Evolutionary conservation across 2,888 invertebrate genomes (phyloP), one percentile per base, ranked within the genome.

Genomic region (Nomada fucata): DNA sequence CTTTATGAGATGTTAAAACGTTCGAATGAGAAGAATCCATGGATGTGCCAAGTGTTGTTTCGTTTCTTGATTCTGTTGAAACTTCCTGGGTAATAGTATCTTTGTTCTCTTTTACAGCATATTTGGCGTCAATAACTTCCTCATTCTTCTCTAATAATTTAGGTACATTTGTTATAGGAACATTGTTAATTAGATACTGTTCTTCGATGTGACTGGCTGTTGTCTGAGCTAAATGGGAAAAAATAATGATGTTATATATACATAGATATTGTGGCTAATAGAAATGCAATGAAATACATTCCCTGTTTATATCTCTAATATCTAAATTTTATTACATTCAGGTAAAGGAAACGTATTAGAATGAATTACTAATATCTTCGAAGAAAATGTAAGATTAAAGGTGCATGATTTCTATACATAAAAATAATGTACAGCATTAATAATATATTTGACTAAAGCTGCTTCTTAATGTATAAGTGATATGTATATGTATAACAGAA

Each of bases 141-240:
- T 76, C 60, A 53, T 59, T 23, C 55, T 69, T 69, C 53, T 79
- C 69, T 23, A 57, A 57, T 64, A 72, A 71, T 81, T 76, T 79
- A 65, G 76, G 42, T 68, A 68, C 55, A 42, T 60, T 61, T 76
- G 55, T 79, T 69, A 61, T 64, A 70, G 85, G 76, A 82, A 79
- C 60, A 82, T 83, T 70, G 29, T 81, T 85, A 69, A 83, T 68
- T 78, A 82, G 74, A 86, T 76, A 80, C 82, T 88, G 72, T 77
- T 79, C 79, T 76, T 77, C 80, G 15, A 61, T 81, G 63, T 52
- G 61, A 82, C 63, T 72, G 76, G 61, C 61, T 59, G 79, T 79
- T 70, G 67, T 65, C 64, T 83, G 72, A 77, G 82, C 88, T 88
- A 71, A 59, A 78, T 76, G 68, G 76, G 29, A 76, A 68, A 79